Conservation (phyloP, 53 echinoderm and acorn worm species). For the Arbacia lixula region DNA sequence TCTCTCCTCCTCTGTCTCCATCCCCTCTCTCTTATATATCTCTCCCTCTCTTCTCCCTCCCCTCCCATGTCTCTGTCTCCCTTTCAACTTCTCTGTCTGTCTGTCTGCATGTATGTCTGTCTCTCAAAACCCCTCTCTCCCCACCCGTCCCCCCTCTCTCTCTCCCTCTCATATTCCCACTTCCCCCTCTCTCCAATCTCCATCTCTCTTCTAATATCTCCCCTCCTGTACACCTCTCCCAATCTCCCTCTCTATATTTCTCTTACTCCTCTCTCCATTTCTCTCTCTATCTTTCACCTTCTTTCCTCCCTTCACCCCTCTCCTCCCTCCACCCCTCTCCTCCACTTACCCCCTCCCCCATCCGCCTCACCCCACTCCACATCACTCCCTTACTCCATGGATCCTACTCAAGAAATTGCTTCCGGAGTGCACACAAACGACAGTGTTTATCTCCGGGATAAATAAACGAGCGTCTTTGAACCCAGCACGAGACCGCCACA, state of each 20-base stretch:
- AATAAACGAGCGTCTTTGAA: constrained; percentile 36
- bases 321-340: background rate
- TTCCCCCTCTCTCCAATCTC: too few relatives aligned
- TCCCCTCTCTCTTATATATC: background rate
- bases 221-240: background rate
- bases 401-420: constrained; percentile 23
- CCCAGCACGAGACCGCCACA: constrained; percentile 20
- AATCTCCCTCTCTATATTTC: background rate
- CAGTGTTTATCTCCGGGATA: constrained; percentile 33
- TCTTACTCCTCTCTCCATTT: background rate
- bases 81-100: background rate
- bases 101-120: background rate
- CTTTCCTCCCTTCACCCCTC: background rate
- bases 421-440: constrained; percentile 38
- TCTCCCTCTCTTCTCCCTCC: background rate
- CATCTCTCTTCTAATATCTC: background rate
- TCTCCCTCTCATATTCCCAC: background rate
- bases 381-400: background rate
- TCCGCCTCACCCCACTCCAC: background rate
- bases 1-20: background rate
- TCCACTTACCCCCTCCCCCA: background rate
- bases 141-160: too few relatives aligned
- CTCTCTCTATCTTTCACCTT: background rate
- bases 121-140: background rate
- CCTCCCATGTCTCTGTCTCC: background rate